Base-by-base conservation (phyloP, 2,888 invertebrate genomes). In the Apotomis betuletana region DNA sequence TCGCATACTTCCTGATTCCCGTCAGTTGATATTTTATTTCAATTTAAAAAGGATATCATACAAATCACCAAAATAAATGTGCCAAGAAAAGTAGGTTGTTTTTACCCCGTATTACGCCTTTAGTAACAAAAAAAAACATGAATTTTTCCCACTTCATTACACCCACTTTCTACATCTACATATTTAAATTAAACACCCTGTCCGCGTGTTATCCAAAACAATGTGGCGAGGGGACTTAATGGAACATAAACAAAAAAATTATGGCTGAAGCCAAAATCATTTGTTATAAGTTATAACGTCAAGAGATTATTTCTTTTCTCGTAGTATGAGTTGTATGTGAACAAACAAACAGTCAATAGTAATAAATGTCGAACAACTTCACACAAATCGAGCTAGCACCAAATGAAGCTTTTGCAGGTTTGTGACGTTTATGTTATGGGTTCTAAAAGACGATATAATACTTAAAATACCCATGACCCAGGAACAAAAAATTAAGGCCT, bases 221-320 rank as follows among this genome's bases (percentile, higher is more conserved):
- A 75, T 71, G 74, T 62, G 71, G 58, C 72, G 76, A 74, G 78
- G 69, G 74, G 75, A 49, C 77, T 78, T 82, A 81, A 83, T 83
- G 80, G 82, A 85, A 84, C 78, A 78, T 77, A 83, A 84, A 85
- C 82, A 81, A 75, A 74, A 75, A 74, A 54, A 12, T 10, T 38
- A 27, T 67, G 61, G 36, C 44, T 36, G 9, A 52, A 71, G 67
- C 51, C 57, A 62, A 61, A 67, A 71, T 67, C 61, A 51, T 58
- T 58, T 62, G 49, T 67, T 61, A 61, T 70, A 57, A 27, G 27
- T 27, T 27, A 67, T 61, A 61, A 71, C 55, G 49, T 62, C 36
- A 57, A 49, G 62, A 57, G 51, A 13, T 12, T 51, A 51, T 59
- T 3, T 10, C 9, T 6, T 3, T 49, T 49, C 3, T 8, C 9